Evolutionary conservation across 1,140 invertebrate genomes (phyloP).

Genomic region (Cheumatopsyche charites): DNA sequence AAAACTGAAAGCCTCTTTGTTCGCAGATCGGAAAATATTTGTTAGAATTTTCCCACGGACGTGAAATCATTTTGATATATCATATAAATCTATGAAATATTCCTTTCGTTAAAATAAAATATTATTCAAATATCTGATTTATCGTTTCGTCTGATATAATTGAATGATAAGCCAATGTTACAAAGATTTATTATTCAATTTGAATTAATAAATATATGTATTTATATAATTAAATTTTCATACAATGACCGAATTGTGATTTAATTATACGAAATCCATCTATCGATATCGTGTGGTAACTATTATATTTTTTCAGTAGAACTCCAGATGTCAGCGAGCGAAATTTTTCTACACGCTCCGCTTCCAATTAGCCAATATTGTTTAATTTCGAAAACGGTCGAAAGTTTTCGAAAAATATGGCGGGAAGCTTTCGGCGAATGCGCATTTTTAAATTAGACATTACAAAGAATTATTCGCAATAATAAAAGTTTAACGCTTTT

Average conservation of each 20-base stretch:
- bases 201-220: too few species aligned
- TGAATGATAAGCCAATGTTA: too few species aligned
- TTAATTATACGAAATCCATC: neutral
- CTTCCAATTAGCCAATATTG: neutral
- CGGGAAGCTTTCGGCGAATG: neutral
- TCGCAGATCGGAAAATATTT: too few species aligned
- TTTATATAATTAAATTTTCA: too few species aligned
- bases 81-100: too few species aligned
- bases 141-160: too few species aligned
- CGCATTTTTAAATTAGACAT: conserved; percentile 3
- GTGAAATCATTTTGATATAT: too few species aligned
- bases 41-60: too few species aligned
- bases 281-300: neutral
- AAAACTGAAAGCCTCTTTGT: conserved; percentile 1
- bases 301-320: neutral
- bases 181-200: too few species aligned
- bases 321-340: neutral
- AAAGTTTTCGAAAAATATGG: neutral
- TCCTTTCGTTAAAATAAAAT: too few species aligned
- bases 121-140: too few species aligned
- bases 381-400: neutral
- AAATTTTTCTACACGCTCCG: too few species aligned
- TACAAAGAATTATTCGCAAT: conserved; percentile 18
- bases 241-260: neutral
- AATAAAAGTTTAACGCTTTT: conserved; percentile 17